A percentile compares a stretch with the other conserved stretches of the same genome.
phyloP scores from a whole-genome alignment of 2,888 invertebrate species.

The Mechanitis messenoides region DNA sequence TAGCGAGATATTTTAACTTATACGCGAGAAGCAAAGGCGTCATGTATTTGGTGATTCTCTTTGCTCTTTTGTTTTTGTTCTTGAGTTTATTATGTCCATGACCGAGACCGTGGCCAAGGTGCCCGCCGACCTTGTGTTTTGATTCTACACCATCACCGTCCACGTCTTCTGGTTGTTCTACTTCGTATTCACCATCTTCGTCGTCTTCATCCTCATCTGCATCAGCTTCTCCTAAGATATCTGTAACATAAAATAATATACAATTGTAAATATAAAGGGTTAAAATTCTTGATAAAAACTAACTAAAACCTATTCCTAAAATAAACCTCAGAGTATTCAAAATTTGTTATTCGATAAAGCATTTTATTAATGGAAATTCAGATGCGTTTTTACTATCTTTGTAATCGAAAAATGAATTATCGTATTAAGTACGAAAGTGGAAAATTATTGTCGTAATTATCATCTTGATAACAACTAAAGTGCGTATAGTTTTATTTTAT shows the following conservation, averaged over 20 bases:
- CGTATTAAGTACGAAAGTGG: constrained; percentile 34
- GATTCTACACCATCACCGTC: constrained; percentile 10
- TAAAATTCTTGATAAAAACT: too few species aligned
- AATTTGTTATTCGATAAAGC: not conserved
- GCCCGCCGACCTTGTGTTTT: constrained; percentile 18
- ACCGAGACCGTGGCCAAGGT: constrained; percentile 29
- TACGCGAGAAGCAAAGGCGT: constrained; percentile 87
- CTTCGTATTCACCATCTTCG: constrained; percentile 48
- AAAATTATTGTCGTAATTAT: constrained; percentile 22
- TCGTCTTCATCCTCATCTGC: constrained; percentile 49
- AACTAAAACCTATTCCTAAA: too few species aligned
- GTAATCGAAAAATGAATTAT: constrained; percentile 31
- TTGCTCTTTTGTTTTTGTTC: constrained; percentile 40
- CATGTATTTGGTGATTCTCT: constrained; percentile 80
- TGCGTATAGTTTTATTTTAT: too few species aligned
- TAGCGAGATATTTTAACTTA: constrained; percentile 87
- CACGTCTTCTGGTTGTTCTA: constrained; percentile 40
- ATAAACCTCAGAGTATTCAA: too few species aligned
- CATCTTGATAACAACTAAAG: not conserved
- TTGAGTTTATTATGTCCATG: constrained; percentile 26
- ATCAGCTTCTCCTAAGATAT: constrained; percentile 58
- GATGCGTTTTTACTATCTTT: constrained; percentile 29
- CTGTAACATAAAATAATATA: constrained; percentile 40
- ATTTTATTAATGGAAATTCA: not conserved
- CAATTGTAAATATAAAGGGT: too few species aligned